Conservation (phyloP, 2,797 vertebrate species). For the Lagocephalus sceleratus region DNA sequence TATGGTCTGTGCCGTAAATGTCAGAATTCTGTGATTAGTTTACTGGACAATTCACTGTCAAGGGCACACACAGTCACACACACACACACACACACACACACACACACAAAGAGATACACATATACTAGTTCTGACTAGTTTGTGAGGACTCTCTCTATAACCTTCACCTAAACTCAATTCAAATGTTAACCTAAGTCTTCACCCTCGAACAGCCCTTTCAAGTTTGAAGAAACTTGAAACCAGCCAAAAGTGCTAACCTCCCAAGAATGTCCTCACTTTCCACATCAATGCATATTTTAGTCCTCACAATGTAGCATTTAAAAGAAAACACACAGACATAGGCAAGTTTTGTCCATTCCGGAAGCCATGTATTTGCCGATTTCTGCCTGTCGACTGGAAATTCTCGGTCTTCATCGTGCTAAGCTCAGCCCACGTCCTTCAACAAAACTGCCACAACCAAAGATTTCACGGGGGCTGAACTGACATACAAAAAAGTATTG, state of each 20-base stretch:
- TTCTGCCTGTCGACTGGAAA: conserved; percentile 53
- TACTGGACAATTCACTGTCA: conserved; percentile 71
- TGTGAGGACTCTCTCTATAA: no score
- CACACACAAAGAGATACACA: conserved; percentile 45
- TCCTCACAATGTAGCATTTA: no score
- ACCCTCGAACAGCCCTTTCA: no score
- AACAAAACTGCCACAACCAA: conserved; percentile 42
- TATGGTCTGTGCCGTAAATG: conserved; percentile 74
- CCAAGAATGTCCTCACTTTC: no score
- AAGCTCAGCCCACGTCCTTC: conserved; percentile 32
- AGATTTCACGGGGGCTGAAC: conserved; percentile 50
- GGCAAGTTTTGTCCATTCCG: conserved; percentile 49
- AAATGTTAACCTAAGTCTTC: no score
- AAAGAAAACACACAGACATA: conserved; percentile 7
- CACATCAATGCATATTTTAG: no score
- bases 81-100: conserved; percentile 8
- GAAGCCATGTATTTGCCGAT: conserved; percentile 57
- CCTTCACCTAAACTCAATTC: no score
- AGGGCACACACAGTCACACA: conserved; percentile 12
- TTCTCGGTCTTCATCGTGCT: conserved; percentile 42
- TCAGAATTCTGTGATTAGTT: conserved; percentile 74
- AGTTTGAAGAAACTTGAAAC: no score
- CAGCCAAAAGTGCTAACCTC: no score
- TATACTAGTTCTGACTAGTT: no score
- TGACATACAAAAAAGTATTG: conserved; percentile 22